Conservation (phyloP, 2,888 invertebrate species). For the Philhelius pedissequus region DNA sequence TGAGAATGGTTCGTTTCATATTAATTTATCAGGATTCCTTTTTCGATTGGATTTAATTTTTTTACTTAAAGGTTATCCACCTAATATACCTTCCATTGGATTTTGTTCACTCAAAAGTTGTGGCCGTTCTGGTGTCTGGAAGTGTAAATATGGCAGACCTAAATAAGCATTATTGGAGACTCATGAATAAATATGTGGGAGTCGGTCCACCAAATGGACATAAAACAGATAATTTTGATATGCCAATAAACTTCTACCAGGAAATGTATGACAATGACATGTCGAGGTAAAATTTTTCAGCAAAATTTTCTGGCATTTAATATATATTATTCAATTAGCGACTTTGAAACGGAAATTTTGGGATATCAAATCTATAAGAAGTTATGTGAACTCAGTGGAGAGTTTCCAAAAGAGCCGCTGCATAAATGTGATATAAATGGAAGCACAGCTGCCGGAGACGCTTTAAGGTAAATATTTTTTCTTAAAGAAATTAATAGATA, state of each 20-base stretch:
- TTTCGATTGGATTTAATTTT: neutral
- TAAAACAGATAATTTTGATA: neutral
- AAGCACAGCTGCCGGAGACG: constrained; percentile 87
- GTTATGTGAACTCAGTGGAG: constrained; percentile 9
- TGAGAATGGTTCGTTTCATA: constrained; percentile 19
- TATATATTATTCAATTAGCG: constrained; percentile 77
- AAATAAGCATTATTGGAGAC: constrained; percentile 84
- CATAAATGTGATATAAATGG: constrained; percentile 89
- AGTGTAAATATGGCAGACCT: constrained; percentile 81
- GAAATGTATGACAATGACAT: neutral
- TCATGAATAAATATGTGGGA: constrained; percentile 83
- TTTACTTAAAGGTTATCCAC: neutral
- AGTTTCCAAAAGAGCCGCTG: neutral
- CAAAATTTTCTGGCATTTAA: too few species aligned
- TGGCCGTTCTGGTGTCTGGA: constrained; percentile 84
- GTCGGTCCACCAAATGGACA: constrained; percentile 83
- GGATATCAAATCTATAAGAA: constrained; percentile 9
- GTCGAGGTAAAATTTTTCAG: neutral
- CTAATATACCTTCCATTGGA: neutral
- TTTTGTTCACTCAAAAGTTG: constrained; percentile 78
- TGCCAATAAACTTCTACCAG: neutral
- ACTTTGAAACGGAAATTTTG: constrained; percentile 82
- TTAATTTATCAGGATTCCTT: too few species aligned
- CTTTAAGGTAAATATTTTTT: constrained; percentile 79
- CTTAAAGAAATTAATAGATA: too few species aligned